phyloP scores from a whole-genome alignment of 1,140 invertebrate genomes.

The Euura lappo region DNA sequence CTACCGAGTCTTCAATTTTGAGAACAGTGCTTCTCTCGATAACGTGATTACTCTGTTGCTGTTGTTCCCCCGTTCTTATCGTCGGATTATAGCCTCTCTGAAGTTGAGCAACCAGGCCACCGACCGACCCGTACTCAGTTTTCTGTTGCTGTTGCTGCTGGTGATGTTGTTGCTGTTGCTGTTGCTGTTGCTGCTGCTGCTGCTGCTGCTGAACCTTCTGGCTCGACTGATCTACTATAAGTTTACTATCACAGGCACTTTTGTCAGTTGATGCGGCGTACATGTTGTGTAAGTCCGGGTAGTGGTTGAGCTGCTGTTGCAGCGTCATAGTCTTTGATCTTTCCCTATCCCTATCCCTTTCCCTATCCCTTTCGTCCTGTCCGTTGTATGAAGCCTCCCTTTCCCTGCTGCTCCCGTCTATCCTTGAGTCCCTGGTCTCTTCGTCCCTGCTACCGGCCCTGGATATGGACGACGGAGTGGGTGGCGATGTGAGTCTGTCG shows the following conservation, averaged over 20 bases:
- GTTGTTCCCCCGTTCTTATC: constrained; percentile 30
- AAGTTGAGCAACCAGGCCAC: constrained; percentile 55
- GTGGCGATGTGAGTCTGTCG: constrained; percentile 52
- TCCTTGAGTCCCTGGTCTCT: constrained; percentile 40
- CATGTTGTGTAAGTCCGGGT: constrained; percentile 57
- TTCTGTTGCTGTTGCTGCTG: constrained; percentile 25
- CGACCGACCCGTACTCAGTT: constrained; percentile 42
- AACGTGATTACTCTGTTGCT: constrained; percentile 30
- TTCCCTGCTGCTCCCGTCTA: constrained; percentile 48
- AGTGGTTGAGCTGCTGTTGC: constrained; percentile 52
- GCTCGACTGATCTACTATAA: constrained; percentile 63
- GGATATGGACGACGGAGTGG: constrained; percentile 48
- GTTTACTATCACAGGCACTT: constrained; percentile 64
- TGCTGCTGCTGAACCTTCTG: constrained; percentile 55
- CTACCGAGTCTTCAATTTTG: constrained; percentile 57
- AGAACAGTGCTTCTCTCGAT: constrained; percentile 47
- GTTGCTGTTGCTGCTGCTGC: constrained; percentile 15
- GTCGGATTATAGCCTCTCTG: constrained; percentile 48
- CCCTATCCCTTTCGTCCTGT: constrained; percentile 37
- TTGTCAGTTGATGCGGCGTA: constrained; percentile 61
- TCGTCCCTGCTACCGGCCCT: constrained; percentile 51
- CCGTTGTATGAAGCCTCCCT: constrained; percentile 43
- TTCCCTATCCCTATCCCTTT: constrained; percentile 41
- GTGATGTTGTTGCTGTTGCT: constrained; percentile 36
- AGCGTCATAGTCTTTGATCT: constrained; percentile 37